Base-by-base conservation (phyloP, 1,140 invertebrate species). In the Halyomorpha halys region DNA sequence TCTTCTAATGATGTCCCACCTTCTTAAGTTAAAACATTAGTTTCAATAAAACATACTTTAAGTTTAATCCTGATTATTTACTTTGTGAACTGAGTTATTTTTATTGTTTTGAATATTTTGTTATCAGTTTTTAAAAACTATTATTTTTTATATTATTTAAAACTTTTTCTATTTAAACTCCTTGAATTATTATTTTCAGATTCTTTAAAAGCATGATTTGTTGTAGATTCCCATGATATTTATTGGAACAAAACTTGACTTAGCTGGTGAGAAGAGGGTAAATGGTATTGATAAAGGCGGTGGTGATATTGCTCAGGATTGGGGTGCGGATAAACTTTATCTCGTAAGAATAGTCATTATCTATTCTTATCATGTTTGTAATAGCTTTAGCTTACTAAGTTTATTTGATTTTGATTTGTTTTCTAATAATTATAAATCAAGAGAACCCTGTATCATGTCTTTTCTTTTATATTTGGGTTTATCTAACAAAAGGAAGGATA, bases 291-390 rank as follows among this genome's bases (percentile, higher is more conserved):
- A 82, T 30, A 79, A 81, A 68, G 78, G 85, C 68, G 77, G 82
- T 1, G 87, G 87, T 15, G 84, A 84, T 53, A 86, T 93, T 71
- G 90, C 92, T 13, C 88, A 91, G 71, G 90, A 95, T 77, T 95
- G 90, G 78, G 87, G 90, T 4, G 90, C 92, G 14, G 93, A 97
- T 76, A 93, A 97, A 81, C 90, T 97, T 73, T 86, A 87, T 77
- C 76, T 97, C 62, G 88, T 91, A 77, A 92, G 86, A 19, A 18
- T 51, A 9, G 8, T n/a, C 4, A 25, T n/a, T n/a, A n/a, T 27
- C 16, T 21, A 59, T 59, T 59, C n/a, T 6, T 23, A 30, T 30
- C 8, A 30, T 8, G 8, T 30, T 49, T 4, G 11, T n/a, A 49
- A n/a, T n/a, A 49, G 3, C 3, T 49, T 49, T 2, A 49, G 23